A percentile compares a stretch with the other conserved stretches of the same genome.
phyloP scores from a whole-genome alignment of 2,888 invertebrate genomes.

The Stenoptilia bipunctidactyla region DNA sequence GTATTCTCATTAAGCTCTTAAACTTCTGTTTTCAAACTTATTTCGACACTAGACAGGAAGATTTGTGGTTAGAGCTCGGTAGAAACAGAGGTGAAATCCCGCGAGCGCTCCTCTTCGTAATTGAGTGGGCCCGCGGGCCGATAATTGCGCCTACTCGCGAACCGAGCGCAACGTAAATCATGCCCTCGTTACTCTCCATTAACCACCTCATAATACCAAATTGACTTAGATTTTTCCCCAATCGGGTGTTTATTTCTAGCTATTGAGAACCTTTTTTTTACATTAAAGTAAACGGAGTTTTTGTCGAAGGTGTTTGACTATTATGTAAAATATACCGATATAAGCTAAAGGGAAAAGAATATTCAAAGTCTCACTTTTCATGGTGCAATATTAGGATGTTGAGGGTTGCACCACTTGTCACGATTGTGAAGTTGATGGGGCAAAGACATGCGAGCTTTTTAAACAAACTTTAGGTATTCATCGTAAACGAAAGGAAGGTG shows the following conservation, averaged over 20 bases:
- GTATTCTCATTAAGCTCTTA: conserved; percentile 3
- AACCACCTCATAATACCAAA: conserved; percentile 58
- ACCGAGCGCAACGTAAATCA: conserved; percentile 57
- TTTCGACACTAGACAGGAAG: conserved; percentile 47
- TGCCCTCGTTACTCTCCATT: conserved; percentile 66
- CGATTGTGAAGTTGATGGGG: conserved; percentile 54
- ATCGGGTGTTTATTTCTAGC: not conserved
- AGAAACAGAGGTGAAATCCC: conserved; percentile 48
- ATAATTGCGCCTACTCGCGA: conserved; percentile 63
- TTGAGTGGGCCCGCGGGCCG: conserved; percentile 70
- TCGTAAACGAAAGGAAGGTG: conserved; percentile 61
- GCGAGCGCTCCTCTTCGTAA: conserved; percentile 65
- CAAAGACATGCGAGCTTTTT: conserved; percentile 63
- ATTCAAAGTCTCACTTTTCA: conserved; percentile 1
- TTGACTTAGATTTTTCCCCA: conserved; percentile 54
- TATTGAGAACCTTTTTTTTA: not conserved
- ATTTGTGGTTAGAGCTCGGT: conserved; percentile 51
- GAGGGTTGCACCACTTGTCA: conserved; percentile 56
- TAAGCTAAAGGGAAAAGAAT: too few species aligned
- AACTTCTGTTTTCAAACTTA: conserved; percentile 32
- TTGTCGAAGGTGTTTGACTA: too few species aligned
- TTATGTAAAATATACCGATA: too few species aligned
- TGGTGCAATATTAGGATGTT: conserved; percentile 30
- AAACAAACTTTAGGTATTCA: conserved; percentile 61
- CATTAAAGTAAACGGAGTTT: too few species aligned